A percentile compares a stretch with the other conserved stretches of the same genome.
Evolutionary conservation across 2,888 invertebrate species (phyloP).

Genomic region (Pristionchus japonicus): DNA sequence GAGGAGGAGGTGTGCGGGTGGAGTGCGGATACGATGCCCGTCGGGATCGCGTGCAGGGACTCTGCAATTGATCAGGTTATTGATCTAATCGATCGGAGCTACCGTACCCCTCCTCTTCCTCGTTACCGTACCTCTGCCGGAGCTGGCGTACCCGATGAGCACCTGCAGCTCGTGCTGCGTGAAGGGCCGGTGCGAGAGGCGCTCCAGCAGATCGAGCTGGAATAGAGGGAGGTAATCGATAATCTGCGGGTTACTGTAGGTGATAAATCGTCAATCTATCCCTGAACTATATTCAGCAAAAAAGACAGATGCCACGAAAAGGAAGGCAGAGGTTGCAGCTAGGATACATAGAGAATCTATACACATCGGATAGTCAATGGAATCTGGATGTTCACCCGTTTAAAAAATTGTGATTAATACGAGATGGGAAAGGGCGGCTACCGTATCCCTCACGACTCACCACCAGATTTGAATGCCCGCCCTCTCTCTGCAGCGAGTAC

Average conservation of each 20-base stretch:
- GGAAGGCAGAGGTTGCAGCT: too few relatives aligned
- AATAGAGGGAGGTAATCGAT: background rate
- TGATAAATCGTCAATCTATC: too few relatives aligned
- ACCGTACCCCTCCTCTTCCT: background rate
- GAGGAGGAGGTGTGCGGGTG: background rate
- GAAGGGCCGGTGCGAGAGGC: background rate
- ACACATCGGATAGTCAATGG: too few relatives aligned
- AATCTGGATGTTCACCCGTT: too few relatives aligned
- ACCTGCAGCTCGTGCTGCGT: constrained; percentile 27
- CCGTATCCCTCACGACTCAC: background rate
- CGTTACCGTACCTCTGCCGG: constrained; percentile 20
- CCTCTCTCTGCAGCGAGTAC: constrained; percentile 16
- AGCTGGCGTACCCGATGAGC: constrained; percentile 26
- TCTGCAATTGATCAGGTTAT: background rate
- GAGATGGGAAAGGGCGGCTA: too few relatives aligned
- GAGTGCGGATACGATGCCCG: background rate
- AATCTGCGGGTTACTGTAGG: too few relatives aligned
- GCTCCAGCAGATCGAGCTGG: constrained; percentile 31
- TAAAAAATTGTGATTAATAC: too few relatives aligned
- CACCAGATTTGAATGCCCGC: constrained; percentile 4
- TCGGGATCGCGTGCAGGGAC: background rate
- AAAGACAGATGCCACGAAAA: too few relatives aligned
- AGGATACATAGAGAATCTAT: too few relatives aligned
- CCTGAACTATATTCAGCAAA: too few relatives aligned
- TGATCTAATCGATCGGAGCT: background rate